Percentiles rank a stretch among this genome's conserved stretches.
phyloP scores from a whole-genome alignment of 2,797 vertebrate species.

The Chromis chromis region DNA sequence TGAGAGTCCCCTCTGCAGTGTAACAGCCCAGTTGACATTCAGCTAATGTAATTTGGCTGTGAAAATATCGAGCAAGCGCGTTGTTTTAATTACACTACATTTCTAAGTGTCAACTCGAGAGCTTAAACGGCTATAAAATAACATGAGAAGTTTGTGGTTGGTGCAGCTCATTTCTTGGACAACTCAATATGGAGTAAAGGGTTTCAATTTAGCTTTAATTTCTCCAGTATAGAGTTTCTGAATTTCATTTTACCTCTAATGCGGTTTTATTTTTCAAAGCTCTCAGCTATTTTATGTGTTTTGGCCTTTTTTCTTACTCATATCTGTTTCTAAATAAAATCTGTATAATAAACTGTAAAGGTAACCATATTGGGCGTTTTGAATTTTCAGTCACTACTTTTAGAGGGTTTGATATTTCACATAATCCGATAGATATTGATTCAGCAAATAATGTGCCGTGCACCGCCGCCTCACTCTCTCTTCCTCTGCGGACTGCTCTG shows the following conservation, averaged over 20 bases:
- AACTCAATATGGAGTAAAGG: conserved; percentile 10
- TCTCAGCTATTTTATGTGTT: not conserved
- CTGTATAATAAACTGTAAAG: conserved; percentile 7
- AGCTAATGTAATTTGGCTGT: conserved; percentile 51
- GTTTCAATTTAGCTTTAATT: not conserved
- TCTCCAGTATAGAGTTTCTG: not conserved
- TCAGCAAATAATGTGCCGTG: conserved; percentile 57
- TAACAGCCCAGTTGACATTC: conserved; percentile 50
- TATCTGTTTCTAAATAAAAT: not conserved
- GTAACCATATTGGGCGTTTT: conserved; percentile 18
- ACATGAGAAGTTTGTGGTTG: conserved; percentile 12
- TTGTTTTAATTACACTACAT: conserved; percentile 49
- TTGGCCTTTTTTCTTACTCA: not conserved
- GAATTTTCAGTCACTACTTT: conserved; percentile 42
- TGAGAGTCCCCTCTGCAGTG: conserved; percentile 12
- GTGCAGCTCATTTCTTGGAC: conserved; percentile 23
- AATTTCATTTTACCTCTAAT: conserved; percentile 1
- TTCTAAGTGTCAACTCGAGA: conserved; percentile 35
- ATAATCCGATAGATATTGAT: conserved; percentile 73
- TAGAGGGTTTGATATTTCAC: conserved; percentile 60
- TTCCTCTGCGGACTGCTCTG: conserved; percentile 37
- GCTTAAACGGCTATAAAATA: conserved; percentile 47
- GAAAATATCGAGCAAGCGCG: conserved; percentile 35
- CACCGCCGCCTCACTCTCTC: conserved; percentile 34
- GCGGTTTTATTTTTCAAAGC: not conserved